Percentiles rank a stretch among this genome's conserved stretches.
Evolutionary conservation across 2,888 invertebrate species (phyloP).

Genomic region (Ophioninae sp.): DNA sequence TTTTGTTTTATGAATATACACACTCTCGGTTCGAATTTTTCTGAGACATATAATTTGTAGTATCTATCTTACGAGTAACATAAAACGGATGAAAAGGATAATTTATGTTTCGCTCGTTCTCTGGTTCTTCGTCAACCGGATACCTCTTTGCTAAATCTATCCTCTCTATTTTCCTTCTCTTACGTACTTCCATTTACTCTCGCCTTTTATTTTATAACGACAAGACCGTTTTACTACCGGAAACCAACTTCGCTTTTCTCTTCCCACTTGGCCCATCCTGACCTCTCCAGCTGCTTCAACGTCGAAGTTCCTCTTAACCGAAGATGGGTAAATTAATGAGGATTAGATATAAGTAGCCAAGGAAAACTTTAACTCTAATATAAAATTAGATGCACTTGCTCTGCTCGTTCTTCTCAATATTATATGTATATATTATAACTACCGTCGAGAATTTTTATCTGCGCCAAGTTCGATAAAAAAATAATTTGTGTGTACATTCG

Average conservation of each 20-base stretch:
- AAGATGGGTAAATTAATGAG: constrained; percentile 60
- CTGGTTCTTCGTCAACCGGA: constrained; percentile 22
- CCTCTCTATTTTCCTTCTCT: background rate
- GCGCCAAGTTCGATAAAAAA: too few relatives aligned
- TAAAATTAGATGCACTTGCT: constrained; percentile 38
- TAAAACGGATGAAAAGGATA: constrained; percentile 8
- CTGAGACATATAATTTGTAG: background rate
- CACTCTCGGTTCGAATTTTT: background rate
- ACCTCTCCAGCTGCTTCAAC: constrained; percentile 39
- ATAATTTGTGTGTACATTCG: too few relatives aligned
- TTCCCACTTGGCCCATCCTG: background rate
- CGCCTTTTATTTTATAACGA: constrained; percentile 37
- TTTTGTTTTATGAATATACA: background rate
- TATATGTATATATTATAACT: too few relatives aligned
- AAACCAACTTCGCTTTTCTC: constrained; percentile 42
- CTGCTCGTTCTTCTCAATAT: constrained; percentile 4
- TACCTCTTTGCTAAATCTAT: constrained; percentile 21
- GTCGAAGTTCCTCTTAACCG: constrained; percentile 42
- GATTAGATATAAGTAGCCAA: constrained; percentile 45
- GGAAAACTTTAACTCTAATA: constrained; percentile 41
- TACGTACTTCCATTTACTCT: background rate
- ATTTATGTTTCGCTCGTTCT: constrained; percentile 24
- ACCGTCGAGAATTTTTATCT: too few relatives aligned
- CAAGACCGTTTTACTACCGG: constrained; percentile 30
- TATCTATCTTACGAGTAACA: too few relatives aligned